Evolutionary conservation across 2,797 vertebrate species (phyloP).

Genomic region (Liparis tanakae): DNA sequence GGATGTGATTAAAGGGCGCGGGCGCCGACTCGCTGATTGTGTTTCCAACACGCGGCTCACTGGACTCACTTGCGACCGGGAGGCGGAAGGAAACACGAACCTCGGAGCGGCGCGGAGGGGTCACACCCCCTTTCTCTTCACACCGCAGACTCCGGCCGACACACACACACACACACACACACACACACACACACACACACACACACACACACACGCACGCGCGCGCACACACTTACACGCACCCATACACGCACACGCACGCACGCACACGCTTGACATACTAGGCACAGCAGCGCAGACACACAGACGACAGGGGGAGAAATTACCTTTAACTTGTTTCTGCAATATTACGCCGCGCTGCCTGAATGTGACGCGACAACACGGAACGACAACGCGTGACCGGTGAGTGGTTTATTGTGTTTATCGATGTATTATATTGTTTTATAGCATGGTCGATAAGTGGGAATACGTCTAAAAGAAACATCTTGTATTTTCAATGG

Average conservation of each 20-base stretch:
- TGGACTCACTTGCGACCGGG: conserved; percentile 1
- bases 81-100: conserved; percentile 75
- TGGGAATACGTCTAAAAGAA: neutral
- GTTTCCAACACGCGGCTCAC: neutral
- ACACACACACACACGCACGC: neutral
- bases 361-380: conserved; percentile 53
- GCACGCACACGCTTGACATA: conserved; percentile 16
- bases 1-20: neutral
- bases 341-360: neutral
- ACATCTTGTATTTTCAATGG: neutral
- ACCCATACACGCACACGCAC: neutral
- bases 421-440: neutral
- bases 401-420: conserved; percentile 34
- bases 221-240: neutral
- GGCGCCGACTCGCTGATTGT: neutral
- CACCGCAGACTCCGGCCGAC: conserved; percentile 21
- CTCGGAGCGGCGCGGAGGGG: conserved; percentile 37
- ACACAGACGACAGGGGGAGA: conserved; percentile 6
- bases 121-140: conserved; percentile 47
- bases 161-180: neutral
- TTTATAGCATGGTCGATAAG: no score
- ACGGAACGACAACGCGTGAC: conserved; percentile 26
- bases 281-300: conserved; percentile 15
- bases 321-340: neutral
- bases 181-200: neutral